Conservation (phyloP, 2,888 invertebrate species). For the Syritta pipiens region DNA sequence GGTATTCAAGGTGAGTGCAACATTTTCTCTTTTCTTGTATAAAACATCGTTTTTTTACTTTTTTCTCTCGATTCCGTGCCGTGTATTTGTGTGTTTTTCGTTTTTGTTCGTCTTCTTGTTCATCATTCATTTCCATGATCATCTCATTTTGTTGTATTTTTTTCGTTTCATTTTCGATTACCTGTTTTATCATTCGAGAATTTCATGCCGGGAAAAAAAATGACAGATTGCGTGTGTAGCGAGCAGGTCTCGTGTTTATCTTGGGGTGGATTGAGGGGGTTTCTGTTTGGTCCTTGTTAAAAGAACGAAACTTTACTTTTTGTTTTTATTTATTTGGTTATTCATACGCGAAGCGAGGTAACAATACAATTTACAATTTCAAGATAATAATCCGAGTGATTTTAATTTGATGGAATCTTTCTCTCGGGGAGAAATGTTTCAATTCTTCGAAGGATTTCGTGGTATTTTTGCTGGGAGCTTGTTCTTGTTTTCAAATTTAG, state of each 20-base stretch:
- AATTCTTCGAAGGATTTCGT: no score
- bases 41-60: neutral
- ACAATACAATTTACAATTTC: neutral
- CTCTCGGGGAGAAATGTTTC: neutral
- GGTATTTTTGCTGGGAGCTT: no score
- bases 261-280: neutral
- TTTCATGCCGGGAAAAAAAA: constrained; percentile 3
- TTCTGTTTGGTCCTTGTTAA: no score
- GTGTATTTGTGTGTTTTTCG: neutral
- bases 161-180: neutral
- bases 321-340: neutral
- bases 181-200: constrained; percentile 9
- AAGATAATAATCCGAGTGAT: constrained; percentile 7
- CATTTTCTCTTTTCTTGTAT: constrained; percentile 22
- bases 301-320: neutral
- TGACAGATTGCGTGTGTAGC: constrained; percentile 32
- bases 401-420: constrained; percentile 10
- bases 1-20: constrained; percentile 91
- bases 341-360: neutral
- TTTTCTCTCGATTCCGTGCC: neutral
- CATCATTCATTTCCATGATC: constrained; percentile 34
- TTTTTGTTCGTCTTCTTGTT: neutral
- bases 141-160: neutral
- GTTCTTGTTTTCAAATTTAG: no score
- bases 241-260: no score